These are phyloP conservation scores for Rutilus rutilus DNA, from an alignment of 2,113 vertebrate genomes.

Conservation along the genomic window DNA sequence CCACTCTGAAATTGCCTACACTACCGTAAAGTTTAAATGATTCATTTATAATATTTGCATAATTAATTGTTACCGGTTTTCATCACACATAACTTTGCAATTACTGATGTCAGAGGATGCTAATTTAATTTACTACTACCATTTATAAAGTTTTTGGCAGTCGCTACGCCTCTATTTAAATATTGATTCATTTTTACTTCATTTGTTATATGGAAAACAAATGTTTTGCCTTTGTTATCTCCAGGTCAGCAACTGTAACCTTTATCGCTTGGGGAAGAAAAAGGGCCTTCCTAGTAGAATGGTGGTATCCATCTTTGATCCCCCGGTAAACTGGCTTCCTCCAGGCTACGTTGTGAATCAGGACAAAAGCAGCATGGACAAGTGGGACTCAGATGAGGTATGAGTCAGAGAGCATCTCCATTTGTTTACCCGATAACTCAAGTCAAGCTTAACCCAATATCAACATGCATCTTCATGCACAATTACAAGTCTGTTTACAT, in stretches of 20 bases:
- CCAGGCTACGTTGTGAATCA: conserved; percentile 96
- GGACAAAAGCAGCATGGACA: conserved; percentile 89
- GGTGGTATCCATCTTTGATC: conserved; percentile 99
- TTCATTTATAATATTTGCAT: not conserved
- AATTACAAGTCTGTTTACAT: conserved; percentile 50
- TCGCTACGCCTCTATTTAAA: not conserved
- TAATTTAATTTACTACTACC: not conserved
- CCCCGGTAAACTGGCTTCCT: conserved; percentile 97
- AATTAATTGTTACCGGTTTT: not conserved
- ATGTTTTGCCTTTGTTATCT: not conserved
- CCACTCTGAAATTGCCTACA: too few relatives aligned
- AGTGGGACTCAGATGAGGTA: conserved; percentile 92
- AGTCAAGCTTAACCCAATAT: conserved; percentile 39
- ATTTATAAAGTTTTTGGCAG: not conserved
- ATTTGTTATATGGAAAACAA: not conserved
- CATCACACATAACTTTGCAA: not conserved
- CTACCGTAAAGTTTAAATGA: not conserved
- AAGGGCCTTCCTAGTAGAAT: conserved; percentile 97
- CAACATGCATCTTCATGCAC: conserved; percentile 49
- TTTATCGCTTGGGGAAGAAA: conserved; percentile 98
- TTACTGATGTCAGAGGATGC: not conserved
- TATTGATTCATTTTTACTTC: not conserved
- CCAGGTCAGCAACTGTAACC: conserved; percentile 98
- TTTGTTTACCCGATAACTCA: conserved; percentile 27
- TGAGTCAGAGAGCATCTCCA: conserved; percentile 57